phyloP scores from a whole-genome alignment of 2,113 vertebrate genomes.

The Thryonomys swinderianus region DNA sequence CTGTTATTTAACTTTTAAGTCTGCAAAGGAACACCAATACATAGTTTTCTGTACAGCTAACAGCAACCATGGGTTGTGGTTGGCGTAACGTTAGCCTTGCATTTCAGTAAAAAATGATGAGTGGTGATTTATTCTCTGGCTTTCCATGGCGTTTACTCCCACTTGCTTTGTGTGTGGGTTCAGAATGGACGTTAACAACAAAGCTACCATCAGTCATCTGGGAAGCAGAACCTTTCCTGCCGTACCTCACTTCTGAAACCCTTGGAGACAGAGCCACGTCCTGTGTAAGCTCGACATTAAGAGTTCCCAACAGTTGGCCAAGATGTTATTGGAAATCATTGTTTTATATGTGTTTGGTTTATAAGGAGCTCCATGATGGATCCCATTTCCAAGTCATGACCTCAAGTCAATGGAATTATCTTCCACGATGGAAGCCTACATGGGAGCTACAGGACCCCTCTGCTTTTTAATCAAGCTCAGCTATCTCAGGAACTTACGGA shows the following conservation, averaged over 20 bases:
- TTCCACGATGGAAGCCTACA: constrained; percentile 27
- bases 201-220: constrained; percentile 17
- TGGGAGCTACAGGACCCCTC: not conserved
- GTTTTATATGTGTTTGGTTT: constrained; percentile 43
- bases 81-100: not conserved
- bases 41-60: not conserved
- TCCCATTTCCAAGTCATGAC: constrained; percentile 32
- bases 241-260: constrained; percentile 43
- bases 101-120: constrained; percentile 1
- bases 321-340: constrained; percentile 58
- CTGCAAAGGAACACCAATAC: not conserved
- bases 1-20: constrained; percentile 33
- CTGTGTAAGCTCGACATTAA: not conserved
- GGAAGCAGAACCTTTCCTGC: constrained; percentile 60
- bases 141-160: not conserved
- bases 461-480: not conserved
- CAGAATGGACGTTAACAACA: constrained; percentile 25
- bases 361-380: not conserved
- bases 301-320: constrained; percentile 13
- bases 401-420: constrained; percentile 28
- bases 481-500: constrained; percentile 87
- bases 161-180: constrained; percentile 46
- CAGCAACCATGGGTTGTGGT: not conserved
- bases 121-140: not conserved
- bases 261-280: not conserved